Conservation (phyloP, 2,888 invertebrate genomes). For the Pyrrhia umbra region DNA sequence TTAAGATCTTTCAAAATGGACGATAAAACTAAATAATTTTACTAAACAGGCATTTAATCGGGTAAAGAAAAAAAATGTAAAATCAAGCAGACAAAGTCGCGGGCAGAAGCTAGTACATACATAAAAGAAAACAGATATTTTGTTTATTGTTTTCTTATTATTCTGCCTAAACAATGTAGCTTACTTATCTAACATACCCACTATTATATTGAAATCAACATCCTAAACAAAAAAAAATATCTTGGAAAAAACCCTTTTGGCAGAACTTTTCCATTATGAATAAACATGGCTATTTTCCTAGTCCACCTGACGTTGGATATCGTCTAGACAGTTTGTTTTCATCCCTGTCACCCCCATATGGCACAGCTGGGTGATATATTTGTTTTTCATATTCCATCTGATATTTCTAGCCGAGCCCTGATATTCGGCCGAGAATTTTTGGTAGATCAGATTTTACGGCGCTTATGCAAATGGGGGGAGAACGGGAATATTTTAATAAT, state of each 20-base stretch:
- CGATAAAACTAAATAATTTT: too few species aligned
- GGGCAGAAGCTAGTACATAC: too few species aligned
- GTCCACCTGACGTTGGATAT: conserved; percentile 38
- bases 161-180: neutral
- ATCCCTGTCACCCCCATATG: conserved; percentile 50
- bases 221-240: conserved; percentile 1
- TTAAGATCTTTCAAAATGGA: too few species aligned
- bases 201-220: neutral
- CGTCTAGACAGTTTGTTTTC: conserved; percentile 50
- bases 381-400: conserved; percentile 50
- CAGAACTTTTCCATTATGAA: conserved; percentile 21
- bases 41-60: too few species aligned
- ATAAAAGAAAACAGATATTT: too few species aligned
- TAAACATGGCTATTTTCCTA: conserved; percentile 43
- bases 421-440: conserved; percentile 10
- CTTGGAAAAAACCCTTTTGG: neutral
- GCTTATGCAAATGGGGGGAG: neutral
- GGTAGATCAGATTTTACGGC: neutral
- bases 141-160: neutral
- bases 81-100: too few species aligned
- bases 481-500: too few species aligned
- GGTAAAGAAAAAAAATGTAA: too few species aligned
- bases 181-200: conserved; percentile 1
- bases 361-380: conserved; percentile 45
- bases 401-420: conserved; percentile 15